phyloP scores from a whole-genome alignment of 2,888 invertebrate species.

The Ochlodes sylvanus region DNA sequence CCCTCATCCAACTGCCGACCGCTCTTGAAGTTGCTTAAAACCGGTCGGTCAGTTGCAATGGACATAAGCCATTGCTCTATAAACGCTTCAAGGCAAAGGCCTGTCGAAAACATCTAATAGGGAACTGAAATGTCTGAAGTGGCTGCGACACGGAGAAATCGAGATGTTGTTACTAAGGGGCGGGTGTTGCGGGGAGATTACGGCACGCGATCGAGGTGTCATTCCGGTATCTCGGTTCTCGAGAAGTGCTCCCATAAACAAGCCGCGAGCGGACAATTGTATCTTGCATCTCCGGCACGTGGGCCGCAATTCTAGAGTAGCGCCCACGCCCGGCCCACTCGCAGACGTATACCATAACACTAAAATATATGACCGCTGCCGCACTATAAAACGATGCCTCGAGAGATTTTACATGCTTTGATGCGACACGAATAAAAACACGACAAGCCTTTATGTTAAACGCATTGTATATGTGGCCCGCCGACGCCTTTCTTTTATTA shows the following conservation, averaged over 20 bases:
- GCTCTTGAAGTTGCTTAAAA: too few relatives aligned
- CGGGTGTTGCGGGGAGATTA: constrained; percentile 49
- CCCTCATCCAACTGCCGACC: too few relatives aligned
- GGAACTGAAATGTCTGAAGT: too few relatives aligned
- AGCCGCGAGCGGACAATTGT: constrained; percentile 72
- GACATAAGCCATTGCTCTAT: too few relatives aligned
- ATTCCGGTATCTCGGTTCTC: constrained; percentile 59
- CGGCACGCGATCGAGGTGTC: constrained; percentile 68
- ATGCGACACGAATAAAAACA: constrained; percentile 70
- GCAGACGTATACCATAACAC: constrained; percentile 63
- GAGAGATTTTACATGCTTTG: constrained; percentile 69
- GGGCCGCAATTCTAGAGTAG: constrained; percentile 72
- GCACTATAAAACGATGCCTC: constrained; percentile 71
- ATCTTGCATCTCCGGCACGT: constrained; percentile 76
- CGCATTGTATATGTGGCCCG: constrained; percentile 65
- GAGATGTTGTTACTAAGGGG: constrained; percentile 15
- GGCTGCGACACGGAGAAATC: constrained; percentile 18
- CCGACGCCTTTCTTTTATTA: constrained; percentile 46
- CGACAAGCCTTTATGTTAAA: constrained; percentile 68
- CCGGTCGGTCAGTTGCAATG: too few relatives aligned
- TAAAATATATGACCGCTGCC: constrained; percentile 69
- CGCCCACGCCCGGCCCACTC: constrained; percentile 67
- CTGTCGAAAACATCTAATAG: too few relatives aligned
- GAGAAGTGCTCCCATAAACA: constrained; percentile 71
- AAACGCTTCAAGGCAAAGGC: too few relatives aligned